Conservation (phyloP, 2,888 invertebrate species). For the Ochropacha duplaris region DNA sequence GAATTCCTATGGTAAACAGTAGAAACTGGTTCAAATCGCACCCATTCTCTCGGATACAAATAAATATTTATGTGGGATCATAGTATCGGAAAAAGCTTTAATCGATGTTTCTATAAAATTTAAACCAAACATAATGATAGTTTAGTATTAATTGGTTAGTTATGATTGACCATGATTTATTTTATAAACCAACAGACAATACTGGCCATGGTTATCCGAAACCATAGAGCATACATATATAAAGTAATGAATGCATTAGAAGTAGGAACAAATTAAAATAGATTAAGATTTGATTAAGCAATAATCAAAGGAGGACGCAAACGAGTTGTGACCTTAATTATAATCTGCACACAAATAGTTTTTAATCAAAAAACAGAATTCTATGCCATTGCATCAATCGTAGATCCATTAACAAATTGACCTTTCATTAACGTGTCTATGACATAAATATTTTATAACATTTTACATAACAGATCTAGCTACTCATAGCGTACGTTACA, state of each 20-base stretch:
- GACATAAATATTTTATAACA: slow-evolving; percentile 10
- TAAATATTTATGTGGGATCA: slow-evolving; percentile 28
- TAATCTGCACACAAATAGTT: not conserved
- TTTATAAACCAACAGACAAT: no score
- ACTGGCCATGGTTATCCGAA: no score
- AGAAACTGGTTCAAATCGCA: slow-evolving; percentile 29
- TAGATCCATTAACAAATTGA: not conserved
- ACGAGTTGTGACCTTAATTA: not conserved
- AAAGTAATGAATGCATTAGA: not conserved
- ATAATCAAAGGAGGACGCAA: not conserved
- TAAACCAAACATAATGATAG: no score
- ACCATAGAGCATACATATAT: not conserved
- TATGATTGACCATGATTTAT: no score
- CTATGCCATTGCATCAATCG: not conserved
- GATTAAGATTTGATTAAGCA: not conserved
- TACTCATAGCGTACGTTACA: not conserved
- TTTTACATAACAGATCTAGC: slow-evolving; percentile 17
- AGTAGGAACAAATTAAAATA: not conserved
- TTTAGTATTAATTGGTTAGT: no score
- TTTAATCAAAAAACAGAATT: not conserved
- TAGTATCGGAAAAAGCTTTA: not conserved
- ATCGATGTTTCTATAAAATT: not conserved
- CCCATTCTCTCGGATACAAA: slow-evolving; percentile 10
- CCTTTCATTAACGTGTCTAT: not conserved
- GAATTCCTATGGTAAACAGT: slow-evolving; percentile 33